A percentile compares a stretch with the other conserved stretches of the same genome.
Conservation (phyloP, 2,797 vertebrate species). For the Sebastes minor region DNA sequence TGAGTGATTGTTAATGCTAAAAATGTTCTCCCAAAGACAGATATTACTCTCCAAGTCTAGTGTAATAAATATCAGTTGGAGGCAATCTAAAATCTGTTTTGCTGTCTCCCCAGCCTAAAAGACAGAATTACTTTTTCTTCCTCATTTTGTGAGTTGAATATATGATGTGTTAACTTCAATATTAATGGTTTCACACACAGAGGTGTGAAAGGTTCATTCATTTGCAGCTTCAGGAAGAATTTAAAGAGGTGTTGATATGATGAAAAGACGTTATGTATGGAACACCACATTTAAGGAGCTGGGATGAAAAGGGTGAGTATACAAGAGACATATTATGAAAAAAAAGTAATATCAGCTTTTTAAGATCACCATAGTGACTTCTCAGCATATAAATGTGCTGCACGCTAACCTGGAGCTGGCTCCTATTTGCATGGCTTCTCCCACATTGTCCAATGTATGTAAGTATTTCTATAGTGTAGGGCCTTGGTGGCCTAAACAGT, state of each 20-base stretch:
- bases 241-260: background rate
- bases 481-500: background rate
- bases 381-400: background rate
- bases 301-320: background rate
- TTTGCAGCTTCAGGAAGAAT: background rate
- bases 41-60: background rate
- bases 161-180: constrained; percentile 1
- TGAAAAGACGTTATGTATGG: background rate
- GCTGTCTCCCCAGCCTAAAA: background rate
- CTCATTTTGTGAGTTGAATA: constrained; percentile 11
- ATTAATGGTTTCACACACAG: background rate
- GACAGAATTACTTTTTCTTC: background rate
- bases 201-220: background rate
- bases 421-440: background rate
- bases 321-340: background rate
- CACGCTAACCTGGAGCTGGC: background rate
- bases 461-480: background rate
- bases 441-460: background rate
- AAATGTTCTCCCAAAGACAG: constrained; percentile 4
- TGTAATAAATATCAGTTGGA: constrained; percentile 12
- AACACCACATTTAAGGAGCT: background rate
- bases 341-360: background rate
- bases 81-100: constrained; percentile 20
- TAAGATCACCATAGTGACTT: background rate
- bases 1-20: background rate